Base-by-base conservation (phyloP, 2,888 invertebrate genomes). In the Calameuta filiformis region DNA sequence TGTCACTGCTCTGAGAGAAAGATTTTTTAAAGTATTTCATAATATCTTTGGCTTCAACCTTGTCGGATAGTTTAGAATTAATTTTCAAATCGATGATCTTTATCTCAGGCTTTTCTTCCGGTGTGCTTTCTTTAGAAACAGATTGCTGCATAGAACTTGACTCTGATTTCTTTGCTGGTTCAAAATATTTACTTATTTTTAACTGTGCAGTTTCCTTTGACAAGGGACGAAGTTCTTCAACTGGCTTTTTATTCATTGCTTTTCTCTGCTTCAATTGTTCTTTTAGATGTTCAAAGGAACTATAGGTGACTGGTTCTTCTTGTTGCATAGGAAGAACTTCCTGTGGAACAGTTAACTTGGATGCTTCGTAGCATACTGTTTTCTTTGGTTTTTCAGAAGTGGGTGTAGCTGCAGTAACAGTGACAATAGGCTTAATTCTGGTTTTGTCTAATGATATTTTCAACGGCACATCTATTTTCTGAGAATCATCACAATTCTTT, bases 111-210 rank as follows among this genome's bases (percentile, higher is more conserved):
- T 73, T 75, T 37, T 81, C 78, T 11, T 81, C 77, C 23, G 31
- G 73, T 12, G 68, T 40, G 34, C 23, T 15, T 56, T 75, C 75
- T 74, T 34, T 78, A 35, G 23, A 15, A 31, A 56, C 35, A 6
- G 75, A 33, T 76, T 35, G 31, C 33, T 23, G 15, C 12, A 33
- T 1, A 34, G 71, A 11, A 3, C n/a, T 30, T 23, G 12, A 1
- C 11, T 71, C 71, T 15, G 35, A 15, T 73, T 78, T 76, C 35
- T 73, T 78, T 34, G n/a, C 71, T 35, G 69, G 75, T n/a, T 81
- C 79, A 73, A 91, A 91, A 79, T 90, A 91, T 76, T 89, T 89
- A 73, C 81, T 87, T 79, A 91, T 89, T 69, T 91, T 89, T 35
- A 84, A 75, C 37, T 84, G 85, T 4, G 91, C 91, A 4, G 84